Evolutionary conservation across 2,888 invertebrate species (phyloP).

Genomic region (Trisateles emortualis): DNA sequence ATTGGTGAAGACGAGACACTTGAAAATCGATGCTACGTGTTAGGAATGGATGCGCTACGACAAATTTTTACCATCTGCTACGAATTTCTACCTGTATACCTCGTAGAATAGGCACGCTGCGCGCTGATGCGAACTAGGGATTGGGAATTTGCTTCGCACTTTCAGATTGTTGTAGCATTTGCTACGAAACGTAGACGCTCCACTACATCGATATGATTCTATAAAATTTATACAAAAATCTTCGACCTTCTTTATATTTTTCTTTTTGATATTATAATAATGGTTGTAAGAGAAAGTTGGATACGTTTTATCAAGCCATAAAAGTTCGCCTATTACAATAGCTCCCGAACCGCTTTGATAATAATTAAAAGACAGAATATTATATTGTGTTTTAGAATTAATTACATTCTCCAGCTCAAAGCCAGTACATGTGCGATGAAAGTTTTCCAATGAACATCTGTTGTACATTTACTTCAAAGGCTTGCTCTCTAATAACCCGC

Average conservation of each 20-base stretch:
- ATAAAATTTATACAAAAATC: neutral
- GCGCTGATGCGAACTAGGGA: constrained; percentile 14
- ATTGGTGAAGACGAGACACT: constrained; percentile 64
- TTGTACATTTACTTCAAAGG: constrained; percentile 57
- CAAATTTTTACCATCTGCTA: constrained; percentile 33
- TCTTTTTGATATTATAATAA: neutral
- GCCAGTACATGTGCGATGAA: constrained; percentile 37
- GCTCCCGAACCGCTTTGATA: constrained; percentile 17
- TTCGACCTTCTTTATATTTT: neutral
- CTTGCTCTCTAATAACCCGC: constrained; percentile 42
- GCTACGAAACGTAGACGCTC: constrained; percentile 2
- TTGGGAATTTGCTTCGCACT: constrained; percentile 20
- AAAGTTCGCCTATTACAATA: constrained; percentile 7
- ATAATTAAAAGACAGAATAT: constrained; percentile 25
- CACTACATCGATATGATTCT: constrained; percentile 12
- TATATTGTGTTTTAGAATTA: constrained; percentile 34
- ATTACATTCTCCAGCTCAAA: constrained; percentile 36
- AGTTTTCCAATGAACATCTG: constrained; percentile 55
- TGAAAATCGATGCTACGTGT: constrained; percentile 74
- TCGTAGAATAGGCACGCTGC: constrained; percentile 11
- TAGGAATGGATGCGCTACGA: constrained; percentile 48
- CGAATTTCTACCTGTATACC: constrained; percentile 28
- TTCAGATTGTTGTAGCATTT: constrained; percentile 31
- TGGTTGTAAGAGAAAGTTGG: constrained; percentile 1
- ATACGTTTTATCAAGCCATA: constrained; percentile 2